These are phyloP conservation scores for Panopea generosa DNA, from an alignment of 2,888 invertebrate genomes.

Conservation along the genomic window DNA sequence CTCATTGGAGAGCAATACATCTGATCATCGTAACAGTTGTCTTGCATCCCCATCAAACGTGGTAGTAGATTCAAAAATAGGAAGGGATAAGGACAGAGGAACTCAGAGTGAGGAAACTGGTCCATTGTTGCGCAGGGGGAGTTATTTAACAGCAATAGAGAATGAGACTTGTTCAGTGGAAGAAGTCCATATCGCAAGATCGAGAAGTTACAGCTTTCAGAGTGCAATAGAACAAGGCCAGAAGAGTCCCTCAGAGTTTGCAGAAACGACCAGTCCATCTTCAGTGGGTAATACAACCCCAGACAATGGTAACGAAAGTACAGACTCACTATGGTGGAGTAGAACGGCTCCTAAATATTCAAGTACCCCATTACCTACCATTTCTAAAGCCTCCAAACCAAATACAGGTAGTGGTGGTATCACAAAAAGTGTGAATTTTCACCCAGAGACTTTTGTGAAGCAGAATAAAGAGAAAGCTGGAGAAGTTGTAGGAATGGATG, in stretches of 20 bases:
- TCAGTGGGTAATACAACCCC: slow-evolving; percentile 40
- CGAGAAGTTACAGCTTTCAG: slow-evolving; percentile 67
- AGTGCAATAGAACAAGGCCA: slow-evolving; percentile 73
- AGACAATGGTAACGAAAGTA: slow-evolving; percentile 43
- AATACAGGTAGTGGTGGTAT: slow-evolving; percentile 12
- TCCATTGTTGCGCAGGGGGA: slow-evolving; percentile 47
- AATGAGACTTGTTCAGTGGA: slow-evolving; percentile 34
- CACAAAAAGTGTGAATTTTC: slow-evolving; percentile 32
- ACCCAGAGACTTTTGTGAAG: slow-evolving; percentile 22
- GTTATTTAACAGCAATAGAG: slow-evolving; percentile 64
- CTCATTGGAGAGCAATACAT: neutral
- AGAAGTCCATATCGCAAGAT: slow-evolving; percentile 32
- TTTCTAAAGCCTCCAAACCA: too few species aligned
- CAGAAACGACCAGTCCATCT: too few species aligned
- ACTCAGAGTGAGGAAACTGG: neutral
- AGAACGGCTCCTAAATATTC: slow-evolving; percentile 47
- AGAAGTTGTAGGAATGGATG: slow-evolving; percentile 7
- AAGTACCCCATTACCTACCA: slow-evolving; percentile 56
- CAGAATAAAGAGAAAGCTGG: slow-evolving; percentile 18
- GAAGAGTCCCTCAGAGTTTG: neutral
- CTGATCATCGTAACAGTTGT: neutral
- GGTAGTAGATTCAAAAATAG: too few species aligned
- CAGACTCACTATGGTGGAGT: slow-evolving; percentile 22
- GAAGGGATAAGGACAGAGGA: too few species aligned
- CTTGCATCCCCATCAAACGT: too few species aligned